These are phyloP conservation scores for Drosophila nasuta DNA, from an alignment of 1,140 invertebrate genomes.

Conservation along the genomic window DNA sequence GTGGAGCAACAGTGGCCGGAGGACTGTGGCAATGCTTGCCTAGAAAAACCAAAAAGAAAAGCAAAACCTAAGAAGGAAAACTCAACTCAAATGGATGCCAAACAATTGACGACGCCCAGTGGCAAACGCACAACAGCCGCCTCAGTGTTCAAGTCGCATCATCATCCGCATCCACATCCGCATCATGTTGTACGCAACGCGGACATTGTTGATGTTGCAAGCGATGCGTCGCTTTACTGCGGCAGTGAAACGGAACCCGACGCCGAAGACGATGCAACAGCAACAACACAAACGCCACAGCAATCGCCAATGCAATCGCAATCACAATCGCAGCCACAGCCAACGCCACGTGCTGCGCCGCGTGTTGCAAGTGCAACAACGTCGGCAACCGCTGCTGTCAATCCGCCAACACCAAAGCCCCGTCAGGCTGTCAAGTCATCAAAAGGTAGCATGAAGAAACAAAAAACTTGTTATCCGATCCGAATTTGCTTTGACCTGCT, in stretches of 20 bases:
- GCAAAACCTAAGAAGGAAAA: no score
- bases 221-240: slow-evolving; percentile 79
- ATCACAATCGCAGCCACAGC: slow-evolving; percentile 48
- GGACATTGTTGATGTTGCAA: slow-evolving; percentile 78
- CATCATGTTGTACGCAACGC: slow-evolving; percentile 57
- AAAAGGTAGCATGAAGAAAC: slow-evolving; percentile 59
- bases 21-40: slow-evolving; percentile 31
- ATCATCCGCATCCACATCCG: no score
- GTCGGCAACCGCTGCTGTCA: slow-evolving; percentile 27
- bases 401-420: slow-evolving; percentile 83
- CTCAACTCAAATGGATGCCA: slow-evolving; percentile 29
- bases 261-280: slow-evolving; percentile 6
- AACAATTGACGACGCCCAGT: slow-evolving; percentile 58
- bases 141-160: slow-evolving; percentile 67
- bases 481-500: slow-evolving; percentile 51
- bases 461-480: slow-evolving; percentile 10
- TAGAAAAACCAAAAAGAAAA: slow-evolving; percentile 26
- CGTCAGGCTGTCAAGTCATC: slow-evolving; percentile 79
- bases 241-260: slow-evolving; percentile 50
- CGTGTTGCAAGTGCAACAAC: slow-evolving; percentile 53
- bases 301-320: slow-evolving; percentile 10
- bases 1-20: slow-evolving; percentile 36
- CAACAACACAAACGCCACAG: slow-evolving; percentile 11
- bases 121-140: slow-evolving; percentile 69
- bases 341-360: slow-evolving; percentile 74